Evolutionary conservation across 2,888 invertebrate species (phyloP).

Genomic region (Drosophila kanekoi): DNA sequence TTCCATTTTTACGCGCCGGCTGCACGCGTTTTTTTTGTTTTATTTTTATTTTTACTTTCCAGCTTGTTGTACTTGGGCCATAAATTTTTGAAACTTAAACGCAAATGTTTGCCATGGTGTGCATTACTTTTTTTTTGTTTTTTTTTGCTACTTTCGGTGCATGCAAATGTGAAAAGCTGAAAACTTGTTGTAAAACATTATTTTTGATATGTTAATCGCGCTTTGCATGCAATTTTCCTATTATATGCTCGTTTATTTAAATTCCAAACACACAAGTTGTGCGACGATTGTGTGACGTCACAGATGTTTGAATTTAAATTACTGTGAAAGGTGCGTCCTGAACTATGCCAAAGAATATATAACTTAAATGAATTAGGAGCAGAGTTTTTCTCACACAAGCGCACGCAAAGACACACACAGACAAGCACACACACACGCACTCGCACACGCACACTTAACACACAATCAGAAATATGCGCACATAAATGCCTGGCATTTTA

Average conservation of each 20-base stretch:
- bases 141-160: constrained; percentile 11
- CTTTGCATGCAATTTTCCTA: constrained; percentile 77
- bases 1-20: constrained; percentile 68
- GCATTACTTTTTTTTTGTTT: constrained; percentile 26
- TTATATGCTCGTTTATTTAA: constrained; percentile 76
- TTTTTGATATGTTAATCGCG: constrained; percentile 77
- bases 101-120: constrained; percentile 41
- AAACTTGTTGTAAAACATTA: constrained; percentile 72
- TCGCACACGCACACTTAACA: constrained; percentile 21
- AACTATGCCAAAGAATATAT: constrained; percentile 54
- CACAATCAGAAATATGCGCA: constrained; percentile 72
- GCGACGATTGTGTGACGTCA: constrained; percentile 19
- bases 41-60: constrained; percentile 20
- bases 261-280: constrained; percentile 27
- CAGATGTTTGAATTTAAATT: constrained; percentile 53
- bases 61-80: constrained; percentile 58
- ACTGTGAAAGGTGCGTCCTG: constrained; percentile 23
- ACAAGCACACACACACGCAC: constrained; percentile 7
- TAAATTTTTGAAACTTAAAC: constrained; percentile 69
- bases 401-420: neutral
- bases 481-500: constrained; percentile 76
- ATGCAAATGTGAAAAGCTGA: constrained; percentile 50
- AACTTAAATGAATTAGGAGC: constrained; percentile 47
- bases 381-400: constrained; percentile 2
- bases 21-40: constrained; percentile 53